Evolutionary conservation across 2,888 invertebrate species (phyloP), one percentile per base, ranked within the genome.

Genomic region (Troides helena): DNA sequence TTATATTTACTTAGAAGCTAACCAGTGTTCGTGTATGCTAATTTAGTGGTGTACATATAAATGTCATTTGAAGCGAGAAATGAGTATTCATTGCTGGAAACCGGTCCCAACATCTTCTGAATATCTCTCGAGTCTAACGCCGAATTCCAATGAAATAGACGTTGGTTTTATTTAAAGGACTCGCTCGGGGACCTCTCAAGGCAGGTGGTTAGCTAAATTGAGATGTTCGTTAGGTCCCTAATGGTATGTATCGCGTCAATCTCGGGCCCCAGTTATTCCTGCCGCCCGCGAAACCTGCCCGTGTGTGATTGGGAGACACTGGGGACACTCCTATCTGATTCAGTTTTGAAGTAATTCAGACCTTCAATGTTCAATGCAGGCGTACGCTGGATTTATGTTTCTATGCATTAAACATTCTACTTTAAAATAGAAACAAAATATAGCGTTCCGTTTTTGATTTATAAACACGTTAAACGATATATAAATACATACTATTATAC

Each of bases 181-280:
- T 71, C 69, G 70, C 73, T 66, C 64, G 69, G 56, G 53, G 50
- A 68, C 69, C 58, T 58, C 53, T 70, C 73, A 65, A 75, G 76
- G 80, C 81, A 80, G 82, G 82, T 81, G 81, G 82, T 74, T 79
- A 75, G 79, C 76, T 80, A 80, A 82, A 83, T 83, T 80, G 83
- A 83, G 83, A 81, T 82, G 82, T 83, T 84, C 81, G 81, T 83
- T 83, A 83, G 81, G 68, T 76, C 74, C 76, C 74, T 82, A 82
- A 83, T 83, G 76, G 78, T 80, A 83, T 83, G 83, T 82, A 83
- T 83, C 82, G 77, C 74, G 80, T 81, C 80, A 81, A 82, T 82
- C 82, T 77, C 25, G 73, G 69, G 74, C 73, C 71, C 76, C 78
- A 77, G 80, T 79, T 79, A 80, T 81, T 80, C 77, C 79, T 77